Conservation (phyloP, 2,113 vertebrate genomes). For the Callopanchax toddi region DNA sequence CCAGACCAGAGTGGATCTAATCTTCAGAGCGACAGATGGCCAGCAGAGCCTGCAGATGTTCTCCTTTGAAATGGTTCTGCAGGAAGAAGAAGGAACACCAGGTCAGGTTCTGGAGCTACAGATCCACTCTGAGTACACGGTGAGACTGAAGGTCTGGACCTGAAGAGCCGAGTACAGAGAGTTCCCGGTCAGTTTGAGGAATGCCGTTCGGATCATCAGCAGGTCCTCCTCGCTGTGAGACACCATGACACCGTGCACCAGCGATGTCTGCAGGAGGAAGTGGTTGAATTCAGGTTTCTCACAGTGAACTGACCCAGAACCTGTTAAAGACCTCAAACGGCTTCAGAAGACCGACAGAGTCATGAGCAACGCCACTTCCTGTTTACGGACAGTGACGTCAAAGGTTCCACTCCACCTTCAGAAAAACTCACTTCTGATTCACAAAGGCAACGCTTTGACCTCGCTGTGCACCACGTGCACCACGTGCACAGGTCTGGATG, state of each 20-base stretch:
- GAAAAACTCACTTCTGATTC: too few species aligned
- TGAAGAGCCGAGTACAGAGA: conserved; percentile 76
- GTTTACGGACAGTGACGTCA: too few species aligned
- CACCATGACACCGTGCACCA: conserved; percentile 72
- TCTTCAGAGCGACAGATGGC: conserved; percentile 77
- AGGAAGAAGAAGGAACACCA: background rate
- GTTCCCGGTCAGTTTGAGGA: conserved; percentile 62
- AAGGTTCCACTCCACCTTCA: too few species aligned
- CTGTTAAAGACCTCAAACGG: too few species aligned
- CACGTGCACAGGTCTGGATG: too few species aligned
- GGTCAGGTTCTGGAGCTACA: background rate
- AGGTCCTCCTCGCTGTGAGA: conserved; percentile 79
- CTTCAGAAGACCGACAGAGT: too few species aligned
- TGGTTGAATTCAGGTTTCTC: background rate
- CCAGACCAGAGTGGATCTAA: conserved; percentile 12
- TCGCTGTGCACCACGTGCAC: too few species aligned
- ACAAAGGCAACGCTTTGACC: too few species aligned
- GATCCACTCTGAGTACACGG: too few species aligned
- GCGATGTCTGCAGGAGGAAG: conserved; percentile 33
- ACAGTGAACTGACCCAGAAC: too few species aligned
- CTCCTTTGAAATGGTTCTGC: conserved; percentile 73
- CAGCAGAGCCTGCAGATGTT: conserved; percentile 69
- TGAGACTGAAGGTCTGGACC: conserved; percentile 41
- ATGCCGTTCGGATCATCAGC: conserved; percentile 69
- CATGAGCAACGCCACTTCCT: too few species aligned